These are phyloP conservation scores for Acyrthosiphon pisum DNA, from an alignment of 1,140 invertebrate genomes.

Conservation along the genomic window DNA sequence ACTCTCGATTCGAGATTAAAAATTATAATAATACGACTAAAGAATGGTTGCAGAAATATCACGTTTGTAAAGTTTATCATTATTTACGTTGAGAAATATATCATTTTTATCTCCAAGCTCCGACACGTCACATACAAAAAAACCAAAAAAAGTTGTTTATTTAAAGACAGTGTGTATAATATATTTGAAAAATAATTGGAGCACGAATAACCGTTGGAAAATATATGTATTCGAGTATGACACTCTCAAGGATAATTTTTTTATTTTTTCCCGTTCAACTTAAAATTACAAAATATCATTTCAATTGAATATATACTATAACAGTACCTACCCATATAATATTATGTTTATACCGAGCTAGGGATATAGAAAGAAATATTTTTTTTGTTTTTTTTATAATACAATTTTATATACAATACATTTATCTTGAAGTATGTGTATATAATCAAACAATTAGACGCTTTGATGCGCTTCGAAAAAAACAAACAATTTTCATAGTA, in stretches of 20 bases:
- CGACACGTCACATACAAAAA: constrained; percentile 7
- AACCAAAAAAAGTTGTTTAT: background rate
- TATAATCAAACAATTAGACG: background rate
- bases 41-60: background rate
- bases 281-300: background rate
- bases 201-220: background rate
- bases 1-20: background rate
- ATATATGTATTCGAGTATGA: background rate
- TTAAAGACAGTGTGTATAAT: background rate
- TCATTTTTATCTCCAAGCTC: constrained; percentile 17
- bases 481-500: background rate
- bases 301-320: background rate
- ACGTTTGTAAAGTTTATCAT: constrained; percentile 5
- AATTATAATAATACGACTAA: background rate
- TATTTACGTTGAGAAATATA: constrained; percentile 4
- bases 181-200: constrained; percentile 29
- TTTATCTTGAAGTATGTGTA: background rate
- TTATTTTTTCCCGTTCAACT: background rate
- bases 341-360: background rate
- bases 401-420: background rate
- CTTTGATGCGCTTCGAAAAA: background rate
- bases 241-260: background rate
- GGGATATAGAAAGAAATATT: background rate
- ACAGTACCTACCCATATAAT: background rate
- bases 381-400: background rate